Conservation (phyloP, 2,797 vertebrate genomes). For the Atherinosoma microstoma region DNA sequence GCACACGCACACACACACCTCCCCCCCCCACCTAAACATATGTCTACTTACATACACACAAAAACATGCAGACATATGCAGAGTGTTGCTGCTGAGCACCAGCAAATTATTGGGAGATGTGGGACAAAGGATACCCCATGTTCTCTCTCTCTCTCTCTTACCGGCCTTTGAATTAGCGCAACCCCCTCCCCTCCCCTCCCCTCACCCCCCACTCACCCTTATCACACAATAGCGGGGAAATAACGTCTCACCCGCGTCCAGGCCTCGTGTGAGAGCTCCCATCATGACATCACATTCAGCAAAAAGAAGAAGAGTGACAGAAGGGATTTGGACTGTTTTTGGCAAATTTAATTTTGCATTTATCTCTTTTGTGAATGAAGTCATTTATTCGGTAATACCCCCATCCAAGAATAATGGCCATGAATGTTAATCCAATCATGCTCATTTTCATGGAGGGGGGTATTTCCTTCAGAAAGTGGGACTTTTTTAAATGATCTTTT, state of each 20-base stretch:
- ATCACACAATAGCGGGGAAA: conserved; percentile 78
- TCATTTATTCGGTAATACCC: conserved; percentile 60
- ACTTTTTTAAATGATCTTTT: conserved; percentile 66
- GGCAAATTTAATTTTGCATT: conserved; percentile 56
- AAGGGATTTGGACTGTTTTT: conserved; percentile 37
- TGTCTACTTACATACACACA: conserved; percentile 15
- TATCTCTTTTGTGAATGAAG: conserved; percentile 60
- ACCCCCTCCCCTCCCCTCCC: conserved; percentile 49
- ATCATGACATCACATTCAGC: conserved; percentile 63
- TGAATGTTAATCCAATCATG: conserved; percentile 75
- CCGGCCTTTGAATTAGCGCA: conserved; percentile 78
- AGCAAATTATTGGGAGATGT: conserved; percentile 78
- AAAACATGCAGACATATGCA: conserved; percentile 42
- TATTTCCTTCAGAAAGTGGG: conserved; percentile 58
- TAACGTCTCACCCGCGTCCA: conserved; percentile 75
- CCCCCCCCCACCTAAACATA: conserved; percentile 31
- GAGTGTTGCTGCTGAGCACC: conserved; percentile 74
- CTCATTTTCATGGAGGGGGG: conserved; percentile 70
- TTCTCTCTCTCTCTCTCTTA: conserved; percentile 65
- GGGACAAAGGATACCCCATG: conserved; percentile 78
- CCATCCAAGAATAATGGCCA: conserved; percentile 48
- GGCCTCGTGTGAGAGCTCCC: conserved; percentile 39
- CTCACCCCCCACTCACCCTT: conserved; percentile 44
- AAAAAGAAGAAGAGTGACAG: conserved; percentile 2
- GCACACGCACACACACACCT: conserved; percentile 18